These are phyloP conservation scores for Lacanobia oleracea DNA, from an alignment of 2,888 invertebrate genomes.

Conservation along the genomic window DNA sequence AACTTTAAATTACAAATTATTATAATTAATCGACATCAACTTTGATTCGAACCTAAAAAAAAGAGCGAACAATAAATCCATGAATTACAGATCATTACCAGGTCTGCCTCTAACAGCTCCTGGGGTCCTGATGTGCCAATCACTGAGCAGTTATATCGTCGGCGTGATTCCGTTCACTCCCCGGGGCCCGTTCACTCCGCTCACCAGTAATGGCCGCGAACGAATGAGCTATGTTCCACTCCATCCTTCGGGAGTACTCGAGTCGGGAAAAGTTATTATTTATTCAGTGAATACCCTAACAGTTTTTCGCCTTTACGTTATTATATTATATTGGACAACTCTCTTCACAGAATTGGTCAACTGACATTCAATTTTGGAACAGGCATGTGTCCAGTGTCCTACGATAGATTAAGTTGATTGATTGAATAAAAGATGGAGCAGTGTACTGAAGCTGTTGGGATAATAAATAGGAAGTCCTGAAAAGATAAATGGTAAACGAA, in stretches of 20 bases:
- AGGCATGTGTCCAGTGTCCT: neutral
- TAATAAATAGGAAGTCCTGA: conserved; percentile 18
- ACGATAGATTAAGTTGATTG: conserved; percentile 4
- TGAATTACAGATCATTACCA: conserved; percentile 35
- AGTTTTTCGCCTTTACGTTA: conserved; percentile 29
- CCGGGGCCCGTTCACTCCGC: conserved; percentile 56
- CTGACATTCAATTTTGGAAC: neutral
- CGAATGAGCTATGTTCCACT: conserved; percentile 51
- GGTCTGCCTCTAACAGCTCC: conserved; percentile 39
- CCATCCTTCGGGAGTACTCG: conserved; percentile 35
- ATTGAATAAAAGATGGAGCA: neutral
- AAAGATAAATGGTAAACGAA: conserved; percentile 33
- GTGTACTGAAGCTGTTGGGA: neutral
- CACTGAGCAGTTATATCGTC: conserved; percentile 54
- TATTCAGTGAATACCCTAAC: conserved; percentile 55
- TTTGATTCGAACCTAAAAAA: conserved; percentile 29
- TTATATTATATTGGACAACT: conserved; percentile 12
- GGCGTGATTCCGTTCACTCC: conserved; percentile 63
- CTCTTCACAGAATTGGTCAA: neutral
- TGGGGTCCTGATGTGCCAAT: conserved; percentile 46
- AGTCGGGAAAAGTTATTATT: conserved; percentile 54
- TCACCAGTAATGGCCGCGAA: conserved; percentile 57
- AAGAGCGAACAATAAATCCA: conserved; percentile 24
- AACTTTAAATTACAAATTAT: conserved; percentile 17
- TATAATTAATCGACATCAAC: conserved; percentile 10